Percentiles rank a stretch among this genome's conserved stretches.
Evolutionary conservation across 2,113 vertebrate genomes (phyloP).

Genomic region (Stegastes partitus): DNA sequence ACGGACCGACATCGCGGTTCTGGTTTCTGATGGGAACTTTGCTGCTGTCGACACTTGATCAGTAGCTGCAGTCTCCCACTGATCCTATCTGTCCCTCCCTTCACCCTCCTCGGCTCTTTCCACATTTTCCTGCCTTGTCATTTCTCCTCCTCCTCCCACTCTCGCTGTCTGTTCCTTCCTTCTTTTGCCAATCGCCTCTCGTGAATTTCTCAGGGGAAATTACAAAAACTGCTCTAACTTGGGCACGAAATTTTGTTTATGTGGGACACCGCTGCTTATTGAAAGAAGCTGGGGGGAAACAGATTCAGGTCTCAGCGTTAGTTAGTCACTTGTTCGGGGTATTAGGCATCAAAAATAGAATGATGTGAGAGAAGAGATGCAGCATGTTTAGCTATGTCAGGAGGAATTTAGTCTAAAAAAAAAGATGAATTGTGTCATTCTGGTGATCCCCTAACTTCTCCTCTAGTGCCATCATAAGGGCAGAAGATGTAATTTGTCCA

Average conservation of each 20-base stretch:
- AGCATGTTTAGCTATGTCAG: too few species aligned
- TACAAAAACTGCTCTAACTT: background rate
- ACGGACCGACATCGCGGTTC: background rate
- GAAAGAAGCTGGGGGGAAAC: background rate
- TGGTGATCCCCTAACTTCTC: background rate
- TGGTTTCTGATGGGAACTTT: background rate
- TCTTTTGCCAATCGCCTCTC: background rate
- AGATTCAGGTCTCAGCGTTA: background rate
- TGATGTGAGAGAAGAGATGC: too few species aligned
- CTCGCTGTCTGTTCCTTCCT: background rate
- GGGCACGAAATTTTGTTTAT: background rate
- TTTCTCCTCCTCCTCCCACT: background rate
- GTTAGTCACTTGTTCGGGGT: too few species aligned
- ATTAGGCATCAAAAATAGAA: too few species aligned
- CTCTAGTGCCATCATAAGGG: background rate
- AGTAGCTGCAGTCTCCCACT: slow-evolving; percentile 6
- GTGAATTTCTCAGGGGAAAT: background rate
- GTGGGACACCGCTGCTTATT: background rate
- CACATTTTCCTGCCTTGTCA: slow-evolving; percentile 22
- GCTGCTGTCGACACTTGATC: slow-evolving; percentile 22
- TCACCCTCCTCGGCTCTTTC: background rate
- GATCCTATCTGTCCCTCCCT: background rate
- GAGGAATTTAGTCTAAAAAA: too few species aligned
- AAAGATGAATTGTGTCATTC: too few species aligned
- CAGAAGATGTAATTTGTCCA: background rate